Evolutionary conservation across 2,888 invertebrate genomes (phyloP).

Genomic region (Chaitophorus viminalis): DNA sequence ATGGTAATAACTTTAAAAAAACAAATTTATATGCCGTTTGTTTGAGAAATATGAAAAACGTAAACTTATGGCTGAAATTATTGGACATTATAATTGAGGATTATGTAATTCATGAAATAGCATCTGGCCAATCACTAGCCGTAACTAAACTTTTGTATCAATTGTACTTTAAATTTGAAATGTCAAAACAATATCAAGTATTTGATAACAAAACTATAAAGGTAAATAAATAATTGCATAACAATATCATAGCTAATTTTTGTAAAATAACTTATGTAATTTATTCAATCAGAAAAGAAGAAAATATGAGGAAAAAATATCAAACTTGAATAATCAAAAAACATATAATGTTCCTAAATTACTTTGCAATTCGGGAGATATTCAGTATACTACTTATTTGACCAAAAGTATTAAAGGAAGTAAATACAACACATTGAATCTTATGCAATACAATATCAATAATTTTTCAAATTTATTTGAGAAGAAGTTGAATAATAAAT

Average conservation of each 20-base stretch:
- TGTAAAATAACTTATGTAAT: background rate
- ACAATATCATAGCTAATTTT: background rate
- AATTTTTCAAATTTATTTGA: conserved; percentile 3
- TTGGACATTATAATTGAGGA: conserved; percentile 31
- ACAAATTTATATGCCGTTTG: conserved; percentile 2
- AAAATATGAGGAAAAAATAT: background rate
- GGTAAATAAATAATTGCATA: background rate
- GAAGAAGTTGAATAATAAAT: background rate
- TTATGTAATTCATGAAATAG: conserved; percentile 3
- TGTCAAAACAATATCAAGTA: background rate
- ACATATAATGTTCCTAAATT: background rate
- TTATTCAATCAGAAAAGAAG: background rate
- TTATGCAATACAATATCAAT: conserved; percentile 17
- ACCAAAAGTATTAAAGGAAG: background rate
- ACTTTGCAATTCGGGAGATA: background rate
- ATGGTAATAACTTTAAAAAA: conserved; percentile 7
- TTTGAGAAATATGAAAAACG: conserved; percentile 39
- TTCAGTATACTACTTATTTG: conserved; percentile 1
- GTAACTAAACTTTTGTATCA: conserved; percentile 16
- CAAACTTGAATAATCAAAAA: background rate
- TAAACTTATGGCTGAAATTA: conserved; percentile 30
- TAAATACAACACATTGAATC: conserved; percentile 17
- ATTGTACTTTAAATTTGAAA: conserved; percentile 35
- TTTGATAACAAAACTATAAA: background rate
- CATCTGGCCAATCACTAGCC: conserved; percentile 35